A percentile compares a stretch with the other conserved stretches of the same genome.
These are phyloP conservation scores for Aspidoscelis tigris DNA, from an alignment of 2,113 vertebrate species.

Conservation along the genomic window DNA sequence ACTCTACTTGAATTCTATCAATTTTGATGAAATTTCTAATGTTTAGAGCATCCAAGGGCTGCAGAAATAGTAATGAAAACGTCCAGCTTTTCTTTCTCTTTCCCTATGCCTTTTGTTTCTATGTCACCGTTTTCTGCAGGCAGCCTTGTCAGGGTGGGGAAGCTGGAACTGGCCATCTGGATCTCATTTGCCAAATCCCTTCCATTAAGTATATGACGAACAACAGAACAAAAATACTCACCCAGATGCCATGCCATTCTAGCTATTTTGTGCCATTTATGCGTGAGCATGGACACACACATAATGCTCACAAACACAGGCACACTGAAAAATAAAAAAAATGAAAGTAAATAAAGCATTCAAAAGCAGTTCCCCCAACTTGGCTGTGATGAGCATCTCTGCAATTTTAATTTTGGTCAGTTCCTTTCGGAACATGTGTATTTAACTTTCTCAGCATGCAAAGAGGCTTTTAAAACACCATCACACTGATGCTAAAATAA, in stretches of 20 bases:
- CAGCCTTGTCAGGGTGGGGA: slow-evolving; percentile 38
- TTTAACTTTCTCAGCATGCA: slow-evolving; percentile 74
- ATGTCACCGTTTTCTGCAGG: slow-evolving; percentile 50
- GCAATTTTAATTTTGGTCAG: slow-evolving; percentile 69
- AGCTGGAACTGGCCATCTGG: slow-evolving; percentile 44
- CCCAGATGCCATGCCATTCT: slow-evolving; percentile 65
- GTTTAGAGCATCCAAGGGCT: too few relatives aligned
- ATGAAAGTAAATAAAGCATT: too few relatives aligned
- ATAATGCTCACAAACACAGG: too few relatives aligned
- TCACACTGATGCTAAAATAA: slow-evolving; percentile 76
- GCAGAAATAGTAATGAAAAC: too few relatives aligned
- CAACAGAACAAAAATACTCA: slow-evolving; percentile 67
- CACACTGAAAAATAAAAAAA: too few relatives aligned
- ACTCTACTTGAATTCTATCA: too few relatives aligned
- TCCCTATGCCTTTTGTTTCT: slow-evolving; percentile 31
- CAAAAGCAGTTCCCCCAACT: slow-evolving; percentile 55
- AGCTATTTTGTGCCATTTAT: slow-evolving; percentile 65
- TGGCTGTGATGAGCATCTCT: slow-evolving; percentile 60
- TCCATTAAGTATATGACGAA: slow-evolving; percentile 60
- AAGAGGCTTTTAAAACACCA: slow-evolving; percentile 72
- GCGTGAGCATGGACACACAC: too few relatives aligned
- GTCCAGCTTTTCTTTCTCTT: slow-evolving; percentile 7
- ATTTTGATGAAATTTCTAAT: too few relatives aligned
- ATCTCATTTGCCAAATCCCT: slow-evolving; percentile 63
- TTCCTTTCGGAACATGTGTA: slow-evolving; percentile 54